Base-by-base conservation (phyloP, 2,888 invertebrate genomes). In the Elmis aenea region DNA sequence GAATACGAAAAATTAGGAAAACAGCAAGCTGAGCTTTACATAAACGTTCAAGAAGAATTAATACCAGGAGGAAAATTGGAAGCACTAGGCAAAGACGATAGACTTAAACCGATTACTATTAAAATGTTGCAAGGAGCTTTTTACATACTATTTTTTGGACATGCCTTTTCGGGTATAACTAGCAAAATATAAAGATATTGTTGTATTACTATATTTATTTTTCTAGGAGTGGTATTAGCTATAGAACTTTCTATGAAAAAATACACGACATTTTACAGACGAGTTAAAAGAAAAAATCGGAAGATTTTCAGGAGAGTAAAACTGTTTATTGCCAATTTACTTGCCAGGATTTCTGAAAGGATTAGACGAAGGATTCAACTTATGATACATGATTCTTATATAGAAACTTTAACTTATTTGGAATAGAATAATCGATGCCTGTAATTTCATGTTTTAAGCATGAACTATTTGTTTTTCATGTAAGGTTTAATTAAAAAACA, bases 91-190 rank as follows among this genome's bases (percentile, higher is more conserved):
- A 61, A 61, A 39, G 60, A 58, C 33, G 64, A 67, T 33, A 63
- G 65, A 35, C 67, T 81, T 31, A 74, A 79, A 47, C 81, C 85
- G 0, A 75, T 85, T 8, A 82, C 77, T 29, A 66, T 85, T 35
- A 75, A 77, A 53, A 84, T 83, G 79, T 60, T 85, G 0, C 80
- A 81, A 42, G 85, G 85, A 3, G 81, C 83, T 3, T 85, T 85
- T 60, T 81, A 82, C 58, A 70, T 83, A 21, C 69, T 85, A 4
- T 68, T 77, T 5, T 73, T 81, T 26, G 85, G 85, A 13, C 73
- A 78, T 55, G 57, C 73, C 5, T 55, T 77, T 26, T 77, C 83
- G 55, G 76, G 80, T 78, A 59, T n/a, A n/a, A 48, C 11, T 13
- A 3, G 14, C 15, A 15, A 8, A 36, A 23, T 23, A 11, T 5